Evolutionary conservation across 2,113 vertebrate genomes (phyloP), one percentile per base, ranked within the genome.

Genomic region (Sinocyclocheilus anophthalmus): DNA sequence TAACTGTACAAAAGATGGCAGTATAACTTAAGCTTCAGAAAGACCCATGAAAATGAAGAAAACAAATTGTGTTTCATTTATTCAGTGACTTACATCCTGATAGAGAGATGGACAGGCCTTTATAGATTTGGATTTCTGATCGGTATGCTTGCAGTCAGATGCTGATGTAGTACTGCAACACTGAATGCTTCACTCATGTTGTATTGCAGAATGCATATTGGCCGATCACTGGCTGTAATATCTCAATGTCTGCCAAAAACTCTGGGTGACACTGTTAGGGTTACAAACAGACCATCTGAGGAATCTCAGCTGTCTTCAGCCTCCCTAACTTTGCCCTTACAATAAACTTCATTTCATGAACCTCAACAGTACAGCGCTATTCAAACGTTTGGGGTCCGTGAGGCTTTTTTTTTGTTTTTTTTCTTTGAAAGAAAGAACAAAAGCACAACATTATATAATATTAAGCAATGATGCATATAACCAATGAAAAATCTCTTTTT

Each of bases 1-100:
- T 5, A 13, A 48, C 14, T 48, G 42, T 20, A 33, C 89, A 85
- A 42, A 18, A 90, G 89, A 88, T 85, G 85, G 87, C 76, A 76
- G 84, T 72, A 69, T 45, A 63, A 37, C 12, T 6, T 45, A 79
- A 61, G 16, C 48, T 14, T 30, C 3, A 53, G 5, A 0, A 26
- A 30, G 24, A 50, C 12, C 24, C 37, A 37, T 39, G 69, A 9
- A 45, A 72, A 72, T 4, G 18, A 26, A 26, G 26, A 26, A 26
- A 26, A 26, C 26, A 1, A 26, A 26, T 26, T 26, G 10, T 81
- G 4, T 81, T 65, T 39, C 0, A 26, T 81, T 26, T 39, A 81
- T 42, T 63, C 1, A 81, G 6, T 63, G 26, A 75, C 45, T 75
- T 76, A 50, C 42, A 50, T 12, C 45, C 24, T 1, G 18, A 80